These are phyloP conservation scores for Magallana ariakensis DNA, from an alignment of 1,140 invertebrate genomes.

Conservation along the genomic window DNA sequence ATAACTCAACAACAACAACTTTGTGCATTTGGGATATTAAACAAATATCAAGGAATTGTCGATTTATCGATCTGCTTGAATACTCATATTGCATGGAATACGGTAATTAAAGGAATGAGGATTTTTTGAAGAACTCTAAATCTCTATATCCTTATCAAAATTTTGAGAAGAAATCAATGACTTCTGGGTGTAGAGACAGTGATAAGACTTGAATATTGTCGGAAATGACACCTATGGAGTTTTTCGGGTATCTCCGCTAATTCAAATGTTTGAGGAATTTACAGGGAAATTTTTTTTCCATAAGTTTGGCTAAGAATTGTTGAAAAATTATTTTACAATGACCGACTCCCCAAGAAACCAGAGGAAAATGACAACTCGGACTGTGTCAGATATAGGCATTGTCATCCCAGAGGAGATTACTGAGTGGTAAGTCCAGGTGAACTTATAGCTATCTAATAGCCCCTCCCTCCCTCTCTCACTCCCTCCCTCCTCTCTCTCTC, in stretches of 20 bases:
- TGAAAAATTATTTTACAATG: not conserved
- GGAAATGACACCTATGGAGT: not conserved
- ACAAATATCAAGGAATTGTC: not conserved
- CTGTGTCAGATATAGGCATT: not conserved
- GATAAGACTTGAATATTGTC: not conserved
- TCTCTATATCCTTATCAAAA: slow-evolving; percentile 27
- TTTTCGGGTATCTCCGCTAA: not conserved
- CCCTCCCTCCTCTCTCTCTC: too few species aligned
- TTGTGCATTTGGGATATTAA: not conserved
- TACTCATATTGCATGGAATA: slow-evolving; percentile 11
- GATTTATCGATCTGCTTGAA: not conserved
- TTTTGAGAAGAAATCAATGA: slow-evolving; percentile 23
- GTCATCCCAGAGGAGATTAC: not conserved
- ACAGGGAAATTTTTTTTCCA: not conserved
- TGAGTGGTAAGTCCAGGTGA: not conserved
- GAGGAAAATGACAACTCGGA: slow-evolving; percentile 26
- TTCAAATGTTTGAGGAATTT: not conserved
- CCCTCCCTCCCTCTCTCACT: too few species aligned
- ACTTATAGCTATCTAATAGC: too few species aligned
- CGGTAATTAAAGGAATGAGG: not conserved
- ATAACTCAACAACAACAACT: too few species aligned
- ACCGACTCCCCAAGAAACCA: not conserved
- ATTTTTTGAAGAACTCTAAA: not conserved
- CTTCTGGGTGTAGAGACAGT: not conserved
- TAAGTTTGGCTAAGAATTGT: not conserved